phyloP scores from a whole-genome alignment of 1,140 invertebrate species.

The Saccostrea echinata region DNA sequence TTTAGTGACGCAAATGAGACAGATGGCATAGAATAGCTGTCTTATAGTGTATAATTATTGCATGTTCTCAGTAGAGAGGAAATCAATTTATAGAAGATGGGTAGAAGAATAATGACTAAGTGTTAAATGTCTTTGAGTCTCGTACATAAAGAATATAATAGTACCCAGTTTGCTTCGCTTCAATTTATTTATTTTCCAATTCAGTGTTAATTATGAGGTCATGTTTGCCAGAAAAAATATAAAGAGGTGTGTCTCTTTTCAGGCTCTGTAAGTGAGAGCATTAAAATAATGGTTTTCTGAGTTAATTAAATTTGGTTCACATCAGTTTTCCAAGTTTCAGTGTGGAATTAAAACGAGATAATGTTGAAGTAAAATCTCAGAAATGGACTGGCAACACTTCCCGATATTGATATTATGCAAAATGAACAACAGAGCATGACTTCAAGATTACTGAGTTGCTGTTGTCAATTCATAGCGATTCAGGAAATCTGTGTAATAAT shows the following conservation, averaged over 20 bases:
- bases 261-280: background rate
- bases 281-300: slow-evolving; percentile 27
- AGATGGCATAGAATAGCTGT: background rate
- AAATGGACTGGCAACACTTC: background rate
- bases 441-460: background rate
- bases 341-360: background rate
- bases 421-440: background rate
- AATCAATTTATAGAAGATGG: too few relatives aligned
- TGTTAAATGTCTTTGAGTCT: background rate
- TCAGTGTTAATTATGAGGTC: background rate
- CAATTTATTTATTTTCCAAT: background rate
- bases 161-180: background rate
- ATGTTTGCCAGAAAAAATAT: background rate
- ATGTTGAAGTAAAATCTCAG: background rate
- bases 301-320: slow-evolving; percentile 17
- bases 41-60: background rate
- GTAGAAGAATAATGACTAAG: background rate
- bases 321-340: slow-evolving; percentile 17
- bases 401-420: background rate
- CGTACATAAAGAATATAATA: background rate
- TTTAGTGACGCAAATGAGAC: background rate
- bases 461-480: background rate
- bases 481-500: background rate
- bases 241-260: background rate
- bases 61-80: too few relatives aligned